Evolutionary conservation across 2,888 invertebrate genomes (phyloP).

Genomic region (Steinernema hermaphroditum): DNA sequence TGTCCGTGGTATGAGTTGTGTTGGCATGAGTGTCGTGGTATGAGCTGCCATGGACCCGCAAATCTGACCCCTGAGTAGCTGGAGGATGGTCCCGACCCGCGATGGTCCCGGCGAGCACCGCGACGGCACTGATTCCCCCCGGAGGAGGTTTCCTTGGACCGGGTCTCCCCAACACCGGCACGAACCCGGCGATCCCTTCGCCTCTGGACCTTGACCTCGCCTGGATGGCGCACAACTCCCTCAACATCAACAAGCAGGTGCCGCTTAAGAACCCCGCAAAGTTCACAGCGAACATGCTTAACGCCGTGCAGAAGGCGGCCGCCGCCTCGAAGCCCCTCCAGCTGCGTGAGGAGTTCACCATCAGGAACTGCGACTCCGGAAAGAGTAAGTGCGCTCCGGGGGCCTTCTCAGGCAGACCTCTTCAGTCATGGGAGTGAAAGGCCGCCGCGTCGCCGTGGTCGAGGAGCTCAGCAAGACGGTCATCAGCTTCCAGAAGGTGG

Average conservation of each 20-base stretch:
- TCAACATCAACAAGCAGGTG: slow-evolving; percentile 18
- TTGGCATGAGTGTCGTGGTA: too few species aligned
- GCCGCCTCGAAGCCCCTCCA: slow-evolving; percentile 69
- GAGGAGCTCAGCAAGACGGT: slow-evolving; percentile 97
- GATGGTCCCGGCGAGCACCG: slow-evolving; percentile 35
- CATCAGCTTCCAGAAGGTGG: slow-evolving; percentile 96
- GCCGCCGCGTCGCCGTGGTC: slow-evolving; percentile 95
- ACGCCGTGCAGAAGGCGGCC: slow-evolving; percentile 19
- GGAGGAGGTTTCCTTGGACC: slow-evolving; percentile 34
- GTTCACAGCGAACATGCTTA: slow-evolving; percentile 23
- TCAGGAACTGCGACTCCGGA: slow-evolving; percentile 90
- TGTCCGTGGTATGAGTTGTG: too few species aligned
- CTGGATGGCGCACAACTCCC: slow-evolving; percentile 20
- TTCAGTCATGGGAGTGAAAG: slow-evolving; percentile 96
- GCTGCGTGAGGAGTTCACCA: slow-evolving; percentile 91
- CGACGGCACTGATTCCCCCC: slow-evolving; percentile 29
- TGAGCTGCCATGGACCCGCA: too few species aligned
- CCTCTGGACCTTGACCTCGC: slow-evolving; percentile 17
- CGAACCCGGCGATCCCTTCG: slow-evolving; percentile 38
- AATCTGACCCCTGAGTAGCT: not conserved
- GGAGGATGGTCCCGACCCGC: slow-evolving; percentile 31
- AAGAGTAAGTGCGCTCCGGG: slow-evolving; percentile 75
- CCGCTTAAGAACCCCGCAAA: slow-evolving; percentile 11
- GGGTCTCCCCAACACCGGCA: slow-evolving; percentile 33
- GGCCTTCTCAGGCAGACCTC: not conserved